Evolutionary conservation across 2,113 vertebrate genomes (phyloP).

Genomic region (Phaethon lepturus): DNA sequence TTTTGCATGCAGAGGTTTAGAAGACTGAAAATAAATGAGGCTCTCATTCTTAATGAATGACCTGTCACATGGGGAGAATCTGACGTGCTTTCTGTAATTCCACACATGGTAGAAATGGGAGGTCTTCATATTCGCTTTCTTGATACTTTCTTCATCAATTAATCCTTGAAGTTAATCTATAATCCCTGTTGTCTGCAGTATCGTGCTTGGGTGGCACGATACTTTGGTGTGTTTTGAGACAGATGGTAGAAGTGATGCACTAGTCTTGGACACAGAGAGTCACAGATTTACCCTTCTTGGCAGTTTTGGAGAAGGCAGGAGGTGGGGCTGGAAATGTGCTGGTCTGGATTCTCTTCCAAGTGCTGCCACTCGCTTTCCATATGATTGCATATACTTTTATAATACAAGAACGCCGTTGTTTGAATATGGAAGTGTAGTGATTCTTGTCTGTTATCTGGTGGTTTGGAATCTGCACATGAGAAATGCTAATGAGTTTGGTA

Average conservation of each 20-base stretch:
- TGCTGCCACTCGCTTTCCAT: not conserved
- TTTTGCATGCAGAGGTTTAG: not conserved
- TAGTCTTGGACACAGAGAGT: not conserved
- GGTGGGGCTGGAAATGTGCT: not conserved
- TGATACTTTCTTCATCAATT: not conserved
- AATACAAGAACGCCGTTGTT: not conserved
- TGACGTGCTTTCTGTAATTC: not conserved
- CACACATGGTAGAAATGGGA: not conserved
- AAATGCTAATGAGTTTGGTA: not conserved
- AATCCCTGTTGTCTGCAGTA: not conserved
- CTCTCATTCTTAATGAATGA: not conserved
- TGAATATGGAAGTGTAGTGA: not conserved
- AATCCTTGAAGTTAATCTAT: not conserved
- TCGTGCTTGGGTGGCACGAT: not conserved
- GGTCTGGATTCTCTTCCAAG: not conserved
- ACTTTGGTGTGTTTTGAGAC: not conserved
- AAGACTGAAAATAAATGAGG: not conserved
- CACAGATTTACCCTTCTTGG: not conserved
- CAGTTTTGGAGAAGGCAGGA: not conserved
- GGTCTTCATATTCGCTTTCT: not conserved
- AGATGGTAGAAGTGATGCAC: not conserved
- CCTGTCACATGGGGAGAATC: not conserved
- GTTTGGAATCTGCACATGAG: not conserved
- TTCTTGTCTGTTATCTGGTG: not conserved
- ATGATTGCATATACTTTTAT: not conserved